A percentile compares a stretch with the other conserved stretches of the same genome.
Conservation (phyloP, 2,888 invertebrate genomes). For the Microchrysa polita region DNA sequence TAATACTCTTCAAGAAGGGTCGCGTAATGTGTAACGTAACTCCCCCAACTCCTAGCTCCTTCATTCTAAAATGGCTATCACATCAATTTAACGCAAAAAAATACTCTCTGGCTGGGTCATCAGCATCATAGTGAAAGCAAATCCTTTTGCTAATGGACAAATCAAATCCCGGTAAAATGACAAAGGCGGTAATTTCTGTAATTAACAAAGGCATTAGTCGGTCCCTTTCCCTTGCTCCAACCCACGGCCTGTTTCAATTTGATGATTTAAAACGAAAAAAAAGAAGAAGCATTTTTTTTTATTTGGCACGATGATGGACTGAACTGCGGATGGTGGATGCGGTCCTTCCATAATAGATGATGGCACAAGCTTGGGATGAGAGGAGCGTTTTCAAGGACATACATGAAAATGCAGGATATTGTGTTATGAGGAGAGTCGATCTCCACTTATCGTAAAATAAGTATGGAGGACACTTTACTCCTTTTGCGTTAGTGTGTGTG, state of each 20-base stretch:
- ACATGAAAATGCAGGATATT: not conserved
- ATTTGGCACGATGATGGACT: not conserved
- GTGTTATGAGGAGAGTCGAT: not conserved
- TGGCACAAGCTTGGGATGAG: too few relatives aligned
- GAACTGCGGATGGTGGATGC: not conserved
- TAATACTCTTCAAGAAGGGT: too few relatives aligned
- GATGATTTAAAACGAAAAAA: conserved; percentile 6
- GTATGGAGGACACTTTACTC: not conserved
- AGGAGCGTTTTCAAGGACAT: not conserved
- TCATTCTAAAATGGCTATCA: not conserved
- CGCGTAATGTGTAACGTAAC: too few relatives aligned
- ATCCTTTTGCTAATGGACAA: conserved; percentile 34
- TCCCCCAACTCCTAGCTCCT: not conserved
- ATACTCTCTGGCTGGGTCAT: not conserved
- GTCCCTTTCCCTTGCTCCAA: too few relatives aligned
- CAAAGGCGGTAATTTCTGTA: conserved; percentile 25
- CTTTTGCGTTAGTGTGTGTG: not conserved
- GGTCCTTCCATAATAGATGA: not conserved
- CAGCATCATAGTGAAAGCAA: conserved; percentile 5
- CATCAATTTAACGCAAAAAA: conserved; percentile 16
- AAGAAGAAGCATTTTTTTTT: not conserved
- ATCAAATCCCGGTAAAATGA: conserved; percentile 26
- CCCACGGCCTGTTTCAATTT: too few relatives aligned
- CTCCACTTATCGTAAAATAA: not conserved
- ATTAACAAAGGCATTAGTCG: conserved; percentile 20